Evolutionary conservation across 1,140 invertebrate genomes (phyloP), one percentile per base, ranked within the genome.

Genomic region (Ceratosolen fusciceps): DNA sequence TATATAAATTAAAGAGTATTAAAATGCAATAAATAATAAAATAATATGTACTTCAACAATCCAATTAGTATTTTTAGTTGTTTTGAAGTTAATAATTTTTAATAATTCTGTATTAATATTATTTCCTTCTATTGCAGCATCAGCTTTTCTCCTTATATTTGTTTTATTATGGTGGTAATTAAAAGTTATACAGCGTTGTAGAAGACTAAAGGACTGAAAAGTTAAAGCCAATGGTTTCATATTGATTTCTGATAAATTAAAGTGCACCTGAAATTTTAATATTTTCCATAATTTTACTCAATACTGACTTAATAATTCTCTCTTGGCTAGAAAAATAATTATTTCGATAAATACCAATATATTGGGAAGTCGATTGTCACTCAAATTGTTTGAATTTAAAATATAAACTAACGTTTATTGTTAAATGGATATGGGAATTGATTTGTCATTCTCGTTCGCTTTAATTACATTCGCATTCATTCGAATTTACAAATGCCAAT

Each of bases 21-120:
- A n/a, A 43, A 24, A 3, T 49, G 12, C 3, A 14, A 49, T 26
- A 47, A 0, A 62, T 52, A 60, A 26, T 52, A 70, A 77, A 70
- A 43, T 19, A n/a, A 67, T 75, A 82, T 76, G 79, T 86, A 91
- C 91, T 87, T 91, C 91, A 43, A 91, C 82, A 71, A 91, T 88
- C 91, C 91, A 91, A 80, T 88, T 91, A 81, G 89, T 91, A 31
- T 90, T 86, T 52, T 88, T 86, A 19, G 83, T 88, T 24, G 89
- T 84, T 83, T 87, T 90, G 70, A 87, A 88, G 54, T 84, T 82
- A 47, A 91, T 87, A 71, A 91, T 86, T 82, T 90, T 87, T 70
- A 85, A 82, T 31, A 91, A 77, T 56, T 89, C 81, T 54, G 87
- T 79, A 3, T 85, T 77, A n/a, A 88, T 74, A 8, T 76, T 5